These are phyloP conservation scores for Sigmodon hispidus DNA, from an alignment of 2,113 vertebrate genomes.

Conservation along the genomic window DNA sequence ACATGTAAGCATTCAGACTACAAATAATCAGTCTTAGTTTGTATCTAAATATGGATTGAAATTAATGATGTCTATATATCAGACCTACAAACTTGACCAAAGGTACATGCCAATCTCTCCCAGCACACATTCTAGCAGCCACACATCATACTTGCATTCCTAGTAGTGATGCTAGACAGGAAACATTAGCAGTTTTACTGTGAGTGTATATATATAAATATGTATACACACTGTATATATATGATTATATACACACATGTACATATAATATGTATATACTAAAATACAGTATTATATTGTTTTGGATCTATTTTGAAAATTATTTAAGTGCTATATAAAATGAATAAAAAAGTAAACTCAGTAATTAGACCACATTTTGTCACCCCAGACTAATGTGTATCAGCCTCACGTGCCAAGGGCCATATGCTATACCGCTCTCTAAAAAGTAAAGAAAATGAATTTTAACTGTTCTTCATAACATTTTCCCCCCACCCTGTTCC, in stretches of 20 bases:
- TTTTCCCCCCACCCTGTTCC: constrained; percentile 59
- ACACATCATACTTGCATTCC: constrained; percentile 26
- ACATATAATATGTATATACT: background rate
- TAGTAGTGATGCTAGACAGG: constrained; percentile 4
- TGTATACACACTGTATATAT: background rate
- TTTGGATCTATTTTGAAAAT: constrained; percentile 66
- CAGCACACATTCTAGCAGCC: constrained; percentile 1
- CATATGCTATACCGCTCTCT: constrained; percentile 81
- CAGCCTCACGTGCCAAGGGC: constrained; percentile 76
- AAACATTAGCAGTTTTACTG: constrained; percentile 3
- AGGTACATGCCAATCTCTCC: background rate
- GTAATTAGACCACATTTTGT: constrained; percentile 61
- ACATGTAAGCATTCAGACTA: background rate
- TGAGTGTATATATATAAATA: background rate
- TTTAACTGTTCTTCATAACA: constrained; percentile 58
- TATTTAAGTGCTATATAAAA: constrained; percentile 68
- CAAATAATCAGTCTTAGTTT: constrained; percentile 42
- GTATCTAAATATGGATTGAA: background rate
- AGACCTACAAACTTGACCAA: constrained; percentile 24
- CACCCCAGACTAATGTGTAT: constrained; percentile 59
- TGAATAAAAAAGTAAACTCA: constrained; percentile 59
- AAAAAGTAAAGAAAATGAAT: constrained; percentile 71
- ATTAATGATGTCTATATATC: constrained; percentile 6
- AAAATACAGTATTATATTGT: constrained; percentile 44
- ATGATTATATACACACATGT: background rate